Evolutionary conservation across 2,797 vertebrate genomes (phyloP).

Genomic region (Saxicola maurus): DNA sequence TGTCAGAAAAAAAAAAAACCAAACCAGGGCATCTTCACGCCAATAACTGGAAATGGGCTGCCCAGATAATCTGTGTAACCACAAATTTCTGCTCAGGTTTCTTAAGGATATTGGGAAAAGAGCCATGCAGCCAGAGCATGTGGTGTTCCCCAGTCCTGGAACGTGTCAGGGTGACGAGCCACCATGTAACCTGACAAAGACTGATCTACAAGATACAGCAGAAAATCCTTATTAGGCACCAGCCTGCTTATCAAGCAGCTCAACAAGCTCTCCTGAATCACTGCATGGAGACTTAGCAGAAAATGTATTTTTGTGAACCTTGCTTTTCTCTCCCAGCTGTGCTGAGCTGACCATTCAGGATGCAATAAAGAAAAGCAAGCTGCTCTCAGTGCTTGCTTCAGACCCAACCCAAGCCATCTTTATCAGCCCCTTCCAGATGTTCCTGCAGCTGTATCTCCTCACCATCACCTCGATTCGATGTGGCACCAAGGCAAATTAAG

Average conservation of each 20-base stretch:
- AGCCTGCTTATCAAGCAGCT: neutral
- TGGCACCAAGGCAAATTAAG: conserved; percentile 6
- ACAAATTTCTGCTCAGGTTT: neutral
- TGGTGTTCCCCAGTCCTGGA: neutral
- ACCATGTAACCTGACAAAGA: neutral
- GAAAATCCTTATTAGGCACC: conserved; percentile 9
- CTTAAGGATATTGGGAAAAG: neutral
- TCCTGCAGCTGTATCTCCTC: neutral
- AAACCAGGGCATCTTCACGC: neutral
- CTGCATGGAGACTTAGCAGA: neutral
- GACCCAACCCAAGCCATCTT: neutral
- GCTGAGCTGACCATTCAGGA: neutral
- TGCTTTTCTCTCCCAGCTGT: neutral
- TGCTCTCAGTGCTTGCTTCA: neutral
- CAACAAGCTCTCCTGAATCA: neutral
- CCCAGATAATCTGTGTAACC: neutral
- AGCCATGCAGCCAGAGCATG: neutral
- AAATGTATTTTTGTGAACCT: neutral
- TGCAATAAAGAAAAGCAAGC: neutral
- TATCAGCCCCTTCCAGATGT: conserved; percentile 46
- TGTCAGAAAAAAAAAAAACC: neutral
- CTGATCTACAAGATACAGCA: neutral
- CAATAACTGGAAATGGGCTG: neutral
- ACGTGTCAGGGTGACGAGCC: neutral
- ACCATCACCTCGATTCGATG: neutral